Conservation (phyloP, 1,140 invertebrate species). For the Dolichoris vasculosae region DNA sequence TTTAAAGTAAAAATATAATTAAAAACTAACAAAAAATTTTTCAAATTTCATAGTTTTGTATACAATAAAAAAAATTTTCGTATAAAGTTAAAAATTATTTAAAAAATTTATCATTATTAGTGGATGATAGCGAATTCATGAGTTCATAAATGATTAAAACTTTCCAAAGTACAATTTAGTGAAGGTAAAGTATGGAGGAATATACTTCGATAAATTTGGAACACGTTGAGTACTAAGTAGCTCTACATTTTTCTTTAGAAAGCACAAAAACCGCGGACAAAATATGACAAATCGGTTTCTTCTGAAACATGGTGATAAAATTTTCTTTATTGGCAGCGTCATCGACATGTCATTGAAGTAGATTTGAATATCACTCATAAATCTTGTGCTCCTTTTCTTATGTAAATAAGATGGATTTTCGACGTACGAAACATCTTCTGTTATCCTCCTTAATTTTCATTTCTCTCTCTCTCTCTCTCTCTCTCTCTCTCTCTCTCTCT, state of each 20-base stretch:
- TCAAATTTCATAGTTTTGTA: too few species aligned
- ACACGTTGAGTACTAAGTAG: background rate
- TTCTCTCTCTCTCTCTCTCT: slow-evolving; percentile 1
- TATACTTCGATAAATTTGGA: background rate
- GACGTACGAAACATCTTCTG: background rate
- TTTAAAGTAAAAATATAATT: too few species aligned
- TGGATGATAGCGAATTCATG: background rate
- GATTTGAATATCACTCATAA: slow-evolving; percentile 56
- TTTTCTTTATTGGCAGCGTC: slow-evolving; percentile 25
- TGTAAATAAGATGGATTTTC: slow-evolving; percentile 62
- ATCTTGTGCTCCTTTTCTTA: slow-evolving; percentile 62
- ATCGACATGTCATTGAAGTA: slow-evolving; percentile 17
- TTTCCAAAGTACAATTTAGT: background rate
- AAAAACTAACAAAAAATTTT: too few species aligned
- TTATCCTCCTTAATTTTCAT: background rate
- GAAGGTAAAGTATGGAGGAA: background rate
- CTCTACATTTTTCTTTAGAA: background rate
- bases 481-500: background rate
- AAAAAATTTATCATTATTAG: too few species aligned
- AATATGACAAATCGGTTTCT: background rate
- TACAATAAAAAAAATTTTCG: too few species aligned
- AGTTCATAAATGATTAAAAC: background rate
- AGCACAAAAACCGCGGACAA: background rate
- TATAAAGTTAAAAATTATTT: too few species aligned
- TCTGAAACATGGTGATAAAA: slow-evolving; percentile 17